Conservation (phyloP, 2,888 invertebrate genomes). For the Hermaeophaga mercurialis region DNA sequence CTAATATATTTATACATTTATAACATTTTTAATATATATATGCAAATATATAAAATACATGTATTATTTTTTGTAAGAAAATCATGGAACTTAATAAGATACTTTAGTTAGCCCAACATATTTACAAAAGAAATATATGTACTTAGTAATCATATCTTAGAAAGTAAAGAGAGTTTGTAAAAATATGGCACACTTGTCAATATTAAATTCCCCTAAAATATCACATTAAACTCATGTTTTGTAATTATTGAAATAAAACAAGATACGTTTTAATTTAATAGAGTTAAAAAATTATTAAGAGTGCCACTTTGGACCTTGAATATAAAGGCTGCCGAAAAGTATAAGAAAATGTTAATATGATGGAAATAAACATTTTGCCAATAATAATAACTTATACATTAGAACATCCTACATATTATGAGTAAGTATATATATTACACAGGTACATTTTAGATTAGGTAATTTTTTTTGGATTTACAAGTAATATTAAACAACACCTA, state of each 20-base stretch:
- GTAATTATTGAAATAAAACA: not conserved
- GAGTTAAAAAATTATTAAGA: not conserved
- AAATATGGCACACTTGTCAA: constrained; percentile 15
- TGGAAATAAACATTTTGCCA: too few relatives aligned
- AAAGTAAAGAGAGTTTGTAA: constrained; percentile 3
- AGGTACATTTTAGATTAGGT: constrained; percentile 8
- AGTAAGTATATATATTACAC: constrained; percentile 16
- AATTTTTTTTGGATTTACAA: constrained; percentile 1
- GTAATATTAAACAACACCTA: not conserved
- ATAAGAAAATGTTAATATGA: too few relatives aligned
- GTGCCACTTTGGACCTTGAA: constrained; percentile 5
- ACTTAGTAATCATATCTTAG: constrained; percentile 1
- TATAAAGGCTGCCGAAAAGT: too few relatives aligned
- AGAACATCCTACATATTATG: constrained; percentile 4
- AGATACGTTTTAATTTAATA: not conserved
- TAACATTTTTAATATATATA: not conserved
- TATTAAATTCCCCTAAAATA: constrained; percentile 14
- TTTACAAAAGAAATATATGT: constrained; percentile 2
- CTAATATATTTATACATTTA: constrained; percentile 15
- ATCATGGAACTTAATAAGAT: not conserved
- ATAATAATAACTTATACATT: too few relatives aligned
- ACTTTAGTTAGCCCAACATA: constrained; percentile 8
- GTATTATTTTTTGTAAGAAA: constrained; percentile 6
- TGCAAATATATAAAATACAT: constrained; percentile 6
- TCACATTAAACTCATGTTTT: constrained; percentile 14